Evolutionary conservation across 2,888 invertebrate species (phyloP), one percentile per base, ranked within the genome.

Genomic region (Eristalinus sepulchralis): DNA sequence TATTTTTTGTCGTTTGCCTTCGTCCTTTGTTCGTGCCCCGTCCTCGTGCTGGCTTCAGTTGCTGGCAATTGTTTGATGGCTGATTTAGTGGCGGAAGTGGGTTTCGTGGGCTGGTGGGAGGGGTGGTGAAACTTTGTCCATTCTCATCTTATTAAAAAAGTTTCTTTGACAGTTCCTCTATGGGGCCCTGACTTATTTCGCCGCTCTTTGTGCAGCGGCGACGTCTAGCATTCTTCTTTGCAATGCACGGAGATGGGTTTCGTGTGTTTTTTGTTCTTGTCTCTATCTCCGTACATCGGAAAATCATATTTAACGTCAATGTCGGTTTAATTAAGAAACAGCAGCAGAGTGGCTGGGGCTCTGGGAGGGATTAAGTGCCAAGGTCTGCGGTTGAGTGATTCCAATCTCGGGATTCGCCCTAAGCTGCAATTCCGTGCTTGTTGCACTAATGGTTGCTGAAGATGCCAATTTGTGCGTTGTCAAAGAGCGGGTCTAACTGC

Each of bases 11-110:
- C 62, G 34, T 39, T 70, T 70, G 73, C 55, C 17, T 33, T 53
- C 11, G 24, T 34, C 31, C 9, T 27, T 4, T 47, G 1, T 17
- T 17, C 47, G 8, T 47, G 4, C n/a, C 36, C 31, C 47, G 27
- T 27, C 9, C 10, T 24, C 11, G 8, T 13, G 22, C 22, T 27
- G 39, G 86, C 86, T 83, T n/a, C n/a, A n/a, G 75, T 79, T 83
- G 86, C 75, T 86, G 83, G 86, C 86, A 86, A 73, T 86, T 86
- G 78, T 83, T 86, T 86, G 86, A 86, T 86, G 78, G 78, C 78
- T 86, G 86, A 79, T 86, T 79, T 86, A 86, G 83, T 79, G 71
- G 83, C 79, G 75, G 86, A 86, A 86, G 75, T 83, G 78, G 79
- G 66, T 75, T 13, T 71, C 31, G 55, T 13, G 53, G 10, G 13